Percentiles rank a stretch among this genome's conserved stretches.
Conservation (phyloP, 2,113 vertebrate genomes). For the Boulengeromyrus knoepffleri region DNA sequence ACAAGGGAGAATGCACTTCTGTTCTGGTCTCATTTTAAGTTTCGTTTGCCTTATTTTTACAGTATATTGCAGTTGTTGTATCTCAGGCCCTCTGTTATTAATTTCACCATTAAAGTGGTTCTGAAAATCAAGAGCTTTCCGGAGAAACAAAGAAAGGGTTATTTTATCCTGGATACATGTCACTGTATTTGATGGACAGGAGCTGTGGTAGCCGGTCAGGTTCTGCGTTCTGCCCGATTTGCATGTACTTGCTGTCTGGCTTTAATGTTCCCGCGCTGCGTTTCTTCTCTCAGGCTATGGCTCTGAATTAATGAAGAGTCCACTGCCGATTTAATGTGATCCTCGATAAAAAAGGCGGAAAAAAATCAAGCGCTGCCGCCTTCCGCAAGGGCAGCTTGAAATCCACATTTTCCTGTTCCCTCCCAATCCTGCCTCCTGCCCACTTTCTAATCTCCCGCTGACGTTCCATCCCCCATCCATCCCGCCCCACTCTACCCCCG, state of each 20-base stretch:
- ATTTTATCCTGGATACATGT: background rate
- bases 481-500: background rate
- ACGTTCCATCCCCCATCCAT: background rate
- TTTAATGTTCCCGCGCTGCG: constrained; percentile 6
- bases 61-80: background rate
- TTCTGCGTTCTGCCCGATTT: constrained; percentile 1
- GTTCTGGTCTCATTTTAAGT: background rate
- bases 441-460: constrained; percentile 7
- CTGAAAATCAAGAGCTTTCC: background rate
- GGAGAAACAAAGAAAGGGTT: background rate
- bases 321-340: constrained; percentile 3
- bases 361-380: background rate
- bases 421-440: background rate
- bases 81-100: background rate
- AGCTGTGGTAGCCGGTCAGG: background rate
- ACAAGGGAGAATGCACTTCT: background rate
- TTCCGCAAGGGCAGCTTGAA: background rate
- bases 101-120: background rate
- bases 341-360: background rate
- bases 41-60: background rate
- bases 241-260: constrained; percentile 6
- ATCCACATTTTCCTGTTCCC: background rate
- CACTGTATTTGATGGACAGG: background rate
- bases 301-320: constrained; percentile 12
- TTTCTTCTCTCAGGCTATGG: constrained; percentile 1